Conservation (phyloP, 2,888 invertebrate species). For the Chymomyza fuscimana region DNA sequence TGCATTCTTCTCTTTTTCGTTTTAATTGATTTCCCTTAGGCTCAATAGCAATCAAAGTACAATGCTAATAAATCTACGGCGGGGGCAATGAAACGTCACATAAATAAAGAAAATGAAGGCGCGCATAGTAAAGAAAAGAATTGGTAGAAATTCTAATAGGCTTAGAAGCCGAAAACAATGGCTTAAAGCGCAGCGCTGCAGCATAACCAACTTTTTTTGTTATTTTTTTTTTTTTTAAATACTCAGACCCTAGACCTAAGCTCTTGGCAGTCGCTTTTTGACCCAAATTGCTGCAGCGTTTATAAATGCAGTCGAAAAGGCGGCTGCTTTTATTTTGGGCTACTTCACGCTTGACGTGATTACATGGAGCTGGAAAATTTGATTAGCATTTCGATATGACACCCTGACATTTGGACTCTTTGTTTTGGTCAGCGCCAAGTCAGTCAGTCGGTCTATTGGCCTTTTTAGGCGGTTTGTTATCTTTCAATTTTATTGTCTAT, state of each 20-base stretch:
- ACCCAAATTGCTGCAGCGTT: background rate
- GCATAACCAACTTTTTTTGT: background rate
- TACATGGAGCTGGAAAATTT: slow-evolving; percentile 3
- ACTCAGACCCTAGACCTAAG: background rate
- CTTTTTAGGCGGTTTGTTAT: slow-evolving; percentile 7
- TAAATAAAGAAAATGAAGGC: background rate
- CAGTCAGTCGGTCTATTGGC: background rate
- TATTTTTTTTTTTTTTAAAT: too few species aligned
- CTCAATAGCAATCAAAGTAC: background rate
- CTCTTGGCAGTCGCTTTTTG: background rate
- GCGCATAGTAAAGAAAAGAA: background rate
- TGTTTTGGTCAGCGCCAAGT: background rate
- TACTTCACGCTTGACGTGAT: background rate
- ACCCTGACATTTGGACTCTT: background rate
- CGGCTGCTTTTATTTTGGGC: background rate
- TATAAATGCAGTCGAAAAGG: background rate
- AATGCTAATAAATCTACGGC: background rate
- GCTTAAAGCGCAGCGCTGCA: background rate
- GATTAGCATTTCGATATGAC: slow-evolving; percentile 8
- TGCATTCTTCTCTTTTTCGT: background rate
- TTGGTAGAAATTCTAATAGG: background rate
- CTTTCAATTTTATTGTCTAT: background rate
- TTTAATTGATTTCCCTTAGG: background rate
- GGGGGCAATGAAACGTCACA: slow-evolving; percentile 3
- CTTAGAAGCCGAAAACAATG: background rate